These are phyloP conservation scores for Boloria euphrosyne DNA, from an alignment of 2,888 invertebrate species.

Conservation along the genomic window DNA sequence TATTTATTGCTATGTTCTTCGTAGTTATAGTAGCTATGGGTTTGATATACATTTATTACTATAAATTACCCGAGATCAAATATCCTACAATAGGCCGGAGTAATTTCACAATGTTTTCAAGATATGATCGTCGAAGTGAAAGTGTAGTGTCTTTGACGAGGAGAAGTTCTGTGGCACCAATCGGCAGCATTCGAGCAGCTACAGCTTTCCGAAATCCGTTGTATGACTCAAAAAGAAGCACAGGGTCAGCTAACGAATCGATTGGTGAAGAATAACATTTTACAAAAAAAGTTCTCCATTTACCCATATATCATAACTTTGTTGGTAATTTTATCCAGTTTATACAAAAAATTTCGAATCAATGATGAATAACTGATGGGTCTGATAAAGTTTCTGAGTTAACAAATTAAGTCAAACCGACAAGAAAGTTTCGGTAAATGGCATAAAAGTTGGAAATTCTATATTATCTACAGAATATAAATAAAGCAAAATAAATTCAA, in stretches of 20 bases:
- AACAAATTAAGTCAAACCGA: constrained; percentile 34
- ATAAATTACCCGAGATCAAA: constrained; percentile 53
- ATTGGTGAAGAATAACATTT: constrained; percentile 48
- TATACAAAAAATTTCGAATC: constrained; percentile 27
- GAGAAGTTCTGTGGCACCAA: constrained; percentile 59
- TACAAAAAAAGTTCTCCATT: constrained; percentile 14
- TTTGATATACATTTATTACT: constrained; percentile 64
- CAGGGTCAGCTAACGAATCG: constrained; percentile 58
- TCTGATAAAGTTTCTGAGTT: constrained; percentile 32
- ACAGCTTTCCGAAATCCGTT: constrained; percentile 72
- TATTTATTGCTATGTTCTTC: constrained; percentile 65
- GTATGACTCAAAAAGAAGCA: constrained; percentile 68
- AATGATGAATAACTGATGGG: constrained; percentile 30
- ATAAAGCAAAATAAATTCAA: constrained; percentile 39
- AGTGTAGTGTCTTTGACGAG: constrained; percentile 70
- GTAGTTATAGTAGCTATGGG: constrained; percentile 55
- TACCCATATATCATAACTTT: constrained; percentile 2
- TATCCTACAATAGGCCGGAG: constrained; percentile 47
- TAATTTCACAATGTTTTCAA: constrained; percentile 52
- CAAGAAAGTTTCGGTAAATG: constrained; percentile 32
- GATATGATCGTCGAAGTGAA: constrained; percentile 65
- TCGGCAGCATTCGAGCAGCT: constrained; percentile 44
- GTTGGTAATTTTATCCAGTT: constrained; percentile 12
- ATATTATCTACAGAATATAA: constrained; percentile 35
- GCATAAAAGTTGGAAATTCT: constrained; percentile 32